A percentile compares a stretch with the other conserved stretches of the same genome.
These are phyloP conservation scores for Ischnus inquisitorius DNA, from an alignment of 2,888 invertebrate genomes.

Conservation along the genomic window DNA sequence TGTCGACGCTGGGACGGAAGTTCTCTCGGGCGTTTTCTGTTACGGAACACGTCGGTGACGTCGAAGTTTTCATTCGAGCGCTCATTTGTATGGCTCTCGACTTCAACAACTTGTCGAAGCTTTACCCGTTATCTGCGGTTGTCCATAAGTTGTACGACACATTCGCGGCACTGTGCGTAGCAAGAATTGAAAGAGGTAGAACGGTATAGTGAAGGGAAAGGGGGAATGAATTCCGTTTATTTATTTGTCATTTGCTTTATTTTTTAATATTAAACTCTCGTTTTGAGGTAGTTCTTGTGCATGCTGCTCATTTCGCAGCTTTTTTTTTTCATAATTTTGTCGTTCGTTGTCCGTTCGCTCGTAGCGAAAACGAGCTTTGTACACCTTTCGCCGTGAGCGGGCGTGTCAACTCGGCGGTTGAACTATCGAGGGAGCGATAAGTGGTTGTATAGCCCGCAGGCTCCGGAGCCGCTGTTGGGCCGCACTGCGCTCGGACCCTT, in stretches of 20 bases:
- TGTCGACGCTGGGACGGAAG: background rate
- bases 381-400: conserved; percentile 35
- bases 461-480: conserved; percentile 1
- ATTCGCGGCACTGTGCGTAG: no score
- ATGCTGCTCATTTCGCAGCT: background rate
- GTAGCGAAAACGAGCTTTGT: conserved; percentile 23
- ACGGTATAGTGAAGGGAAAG: no score
- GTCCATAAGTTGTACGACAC: no score
- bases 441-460: conserved; percentile 29
- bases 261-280: no score
- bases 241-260: no score
- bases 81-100: background rate
- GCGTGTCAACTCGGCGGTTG: conserved; percentile 39
- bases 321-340: conserved; percentile 5
- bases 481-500: background rate
- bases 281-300: no score
- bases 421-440: conserved; percentile 42
- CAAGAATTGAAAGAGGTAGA: no score
- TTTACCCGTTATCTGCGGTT: background rate
- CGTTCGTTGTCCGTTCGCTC: conserved; percentile 3
- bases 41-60: background rate
- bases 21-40: background rate
- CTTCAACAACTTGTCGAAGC: background rate
- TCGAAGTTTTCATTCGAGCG: conserved; percentile 1
- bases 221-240: no score